Percentiles rank a stretch among this genome's conserved stretches.
Conservation (phyloP, 2,113 vertebrate species). For the Equus przewalskii region DNA sequence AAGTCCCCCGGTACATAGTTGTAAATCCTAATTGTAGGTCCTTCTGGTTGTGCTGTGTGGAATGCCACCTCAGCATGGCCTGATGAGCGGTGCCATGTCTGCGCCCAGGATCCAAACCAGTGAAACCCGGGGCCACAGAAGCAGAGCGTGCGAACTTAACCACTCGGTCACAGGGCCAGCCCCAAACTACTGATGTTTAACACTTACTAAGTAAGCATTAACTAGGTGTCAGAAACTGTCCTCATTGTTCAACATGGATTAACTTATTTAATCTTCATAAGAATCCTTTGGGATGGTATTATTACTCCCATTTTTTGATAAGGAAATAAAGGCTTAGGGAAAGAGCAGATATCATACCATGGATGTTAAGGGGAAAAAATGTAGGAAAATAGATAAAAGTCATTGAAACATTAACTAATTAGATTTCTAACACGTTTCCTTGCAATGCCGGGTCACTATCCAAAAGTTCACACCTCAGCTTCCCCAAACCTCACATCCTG, state of each 20-base stretch:
- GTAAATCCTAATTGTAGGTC: too few relatives aligned
- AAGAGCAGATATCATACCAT: neutral
- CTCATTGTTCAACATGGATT: neutral
- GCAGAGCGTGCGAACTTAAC: too few relatives aligned
- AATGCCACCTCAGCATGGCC: too few relatives aligned
- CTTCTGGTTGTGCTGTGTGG: too few relatives aligned
- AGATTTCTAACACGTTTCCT: neutral
- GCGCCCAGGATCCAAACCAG: too few relatives aligned
- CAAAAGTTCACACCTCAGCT: neutral
- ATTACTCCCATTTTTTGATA: neutral
- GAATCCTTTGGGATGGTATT: neutral
- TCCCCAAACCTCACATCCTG: neutral
- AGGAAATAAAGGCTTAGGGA: constrained; percentile 10
- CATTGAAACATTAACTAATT: neutral
- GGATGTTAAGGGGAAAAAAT: neutral
- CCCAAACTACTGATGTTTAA: too few relatives aligned
- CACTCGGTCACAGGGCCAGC: too few relatives aligned
- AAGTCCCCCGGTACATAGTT: too few relatives aligned
- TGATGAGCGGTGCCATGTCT: too few relatives aligned
- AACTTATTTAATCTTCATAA: neutral
- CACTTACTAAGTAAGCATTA: neutral
- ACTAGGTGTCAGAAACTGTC: neutral
- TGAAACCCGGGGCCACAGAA: too few relatives aligned
- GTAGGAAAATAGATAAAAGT: neutral
- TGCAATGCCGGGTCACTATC: neutral